A percentile compares a stretch with the other conserved stretches of the same genome.
Evolutionary conservation across 2,888 invertebrate species (phyloP).

Genomic region (Schizotus pectinicornis): DNA sequence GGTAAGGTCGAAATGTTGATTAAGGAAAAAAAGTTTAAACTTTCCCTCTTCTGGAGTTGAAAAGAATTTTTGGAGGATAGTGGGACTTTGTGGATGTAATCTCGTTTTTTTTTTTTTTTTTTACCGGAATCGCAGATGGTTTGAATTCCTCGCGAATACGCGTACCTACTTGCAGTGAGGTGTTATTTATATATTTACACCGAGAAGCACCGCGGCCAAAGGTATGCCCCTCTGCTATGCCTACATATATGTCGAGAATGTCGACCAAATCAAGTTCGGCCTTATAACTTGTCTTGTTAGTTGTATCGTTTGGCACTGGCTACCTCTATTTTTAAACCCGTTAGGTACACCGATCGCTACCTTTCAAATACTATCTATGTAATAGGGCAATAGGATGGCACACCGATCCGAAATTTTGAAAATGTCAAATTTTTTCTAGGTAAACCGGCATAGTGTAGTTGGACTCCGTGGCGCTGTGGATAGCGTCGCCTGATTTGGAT

Average conservation of each 20-base stretch:
- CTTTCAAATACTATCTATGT: slow-evolving; percentile 21
- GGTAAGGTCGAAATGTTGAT: too few species aligned
- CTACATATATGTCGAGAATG: slow-evolving; percentile 28
- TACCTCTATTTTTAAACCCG: slow-evolving; percentile 23
- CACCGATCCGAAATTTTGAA: too few species aligned
- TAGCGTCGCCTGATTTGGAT: too few species aligned
- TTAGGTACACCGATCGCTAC: slow-evolving; percentile 27
- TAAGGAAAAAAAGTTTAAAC: too few species aligned
- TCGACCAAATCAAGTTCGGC: slow-evolving; percentile 33
- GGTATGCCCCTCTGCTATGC: slow-evolving; percentile 24
- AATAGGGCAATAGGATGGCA: too few species aligned
- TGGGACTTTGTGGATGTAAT: slow-evolving; percentile 17
- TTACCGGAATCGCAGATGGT: slow-evolving; percentile 11
- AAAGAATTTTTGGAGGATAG: slow-evolving; percentile 1
- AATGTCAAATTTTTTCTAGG: too few species aligned
- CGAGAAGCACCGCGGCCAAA: slow-evolving; percentile 19
- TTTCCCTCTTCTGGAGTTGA: neutral
- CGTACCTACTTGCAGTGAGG: slow-evolving; percentile 15
- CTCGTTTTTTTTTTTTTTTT: too few species aligned
- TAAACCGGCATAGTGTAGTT: too few species aligned
- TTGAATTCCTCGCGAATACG: slow-evolving; percentile 29
- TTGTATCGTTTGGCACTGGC: slow-evolving; percentile 26
- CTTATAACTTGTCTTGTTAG: slow-evolving; percentile 27
- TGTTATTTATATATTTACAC: slow-evolving; percentile 24
- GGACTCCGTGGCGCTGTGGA: too few species aligned